Evolutionary conservation across 2,113 vertebrate genomes (phyloP).

Genomic region (Pardalotus punctatus): DNA sequence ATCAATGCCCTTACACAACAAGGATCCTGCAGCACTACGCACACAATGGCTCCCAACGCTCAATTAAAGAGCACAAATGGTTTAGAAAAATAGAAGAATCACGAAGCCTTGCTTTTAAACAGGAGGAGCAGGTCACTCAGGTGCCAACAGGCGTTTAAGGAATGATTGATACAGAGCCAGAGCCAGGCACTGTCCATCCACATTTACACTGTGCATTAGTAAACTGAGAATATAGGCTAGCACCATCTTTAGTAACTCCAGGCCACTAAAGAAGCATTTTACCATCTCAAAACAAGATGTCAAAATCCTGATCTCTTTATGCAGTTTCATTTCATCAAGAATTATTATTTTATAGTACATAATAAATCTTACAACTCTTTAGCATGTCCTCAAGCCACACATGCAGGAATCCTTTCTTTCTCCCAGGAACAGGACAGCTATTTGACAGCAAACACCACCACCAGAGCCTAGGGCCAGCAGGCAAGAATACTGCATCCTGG

Average conservation of each 20-base stretch:
- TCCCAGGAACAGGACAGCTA: background rate
- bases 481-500: background rate
- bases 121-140: background rate
- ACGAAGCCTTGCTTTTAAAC: background rate
- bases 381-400: background rate
- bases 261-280: background rate
- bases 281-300: background rate
- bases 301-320: background rate
- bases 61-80: conserved; percentile 43
- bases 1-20: background rate
- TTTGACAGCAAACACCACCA: background rate
- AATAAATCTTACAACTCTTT: background rate
- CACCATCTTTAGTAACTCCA: background rate
- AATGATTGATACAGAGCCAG: background rate
- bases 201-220: background rate
- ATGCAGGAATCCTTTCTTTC: background rate
- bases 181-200: background rate
- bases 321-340: background rate
- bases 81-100: background rate
- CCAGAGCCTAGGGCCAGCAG: background rate
- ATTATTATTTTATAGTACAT: background rate
- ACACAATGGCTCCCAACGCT: background rate
- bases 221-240: background rate
- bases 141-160: background rate
- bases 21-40: background rate